These are phyloP conservation scores for Lysandra bellargus DNA, from an alignment of 2,888 invertebrate genomes.

Conservation along the genomic window DNA sequence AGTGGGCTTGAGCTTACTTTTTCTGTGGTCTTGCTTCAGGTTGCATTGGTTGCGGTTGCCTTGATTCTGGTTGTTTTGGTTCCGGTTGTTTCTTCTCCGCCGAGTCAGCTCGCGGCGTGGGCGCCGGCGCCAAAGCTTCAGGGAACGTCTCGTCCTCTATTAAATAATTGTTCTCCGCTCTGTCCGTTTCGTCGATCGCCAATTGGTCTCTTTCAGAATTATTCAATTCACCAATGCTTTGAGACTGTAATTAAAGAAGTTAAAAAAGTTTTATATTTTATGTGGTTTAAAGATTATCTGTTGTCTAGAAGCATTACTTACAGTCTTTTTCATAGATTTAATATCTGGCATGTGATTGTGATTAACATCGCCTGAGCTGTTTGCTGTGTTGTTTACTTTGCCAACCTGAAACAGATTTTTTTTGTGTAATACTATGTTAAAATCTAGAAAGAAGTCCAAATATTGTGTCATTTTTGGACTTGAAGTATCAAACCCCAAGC, in stretches of 20 bases:
- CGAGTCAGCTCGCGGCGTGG: constrained; percentile 61
- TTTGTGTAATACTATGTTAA: not conserved
- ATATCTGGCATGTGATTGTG: constrained; percentile 69
- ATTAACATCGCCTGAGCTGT: constrained; percentile 72
- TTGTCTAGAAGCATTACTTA: constrained; percentile 42
- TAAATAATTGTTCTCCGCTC: constrained; percentile 55
- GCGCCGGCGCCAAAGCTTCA: constrained; percentile 61
- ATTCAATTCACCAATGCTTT: constrained; percentile 56
- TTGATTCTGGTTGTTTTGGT: constrained; percentile 23
- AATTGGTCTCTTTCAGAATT: constrained; percentile 9
- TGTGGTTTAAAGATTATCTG: too few species aligned
- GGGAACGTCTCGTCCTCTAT: constrained; percentile 74
- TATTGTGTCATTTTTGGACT: not conserved
- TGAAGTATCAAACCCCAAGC: too few species aligned
- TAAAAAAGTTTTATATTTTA: not conserved
- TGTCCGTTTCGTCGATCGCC: constrained; percentile 55
- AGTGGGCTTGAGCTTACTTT: constrained; percentile 36
- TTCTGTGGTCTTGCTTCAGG: constrained; percentile 46
- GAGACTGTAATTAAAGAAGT: constrained; percentile 47
- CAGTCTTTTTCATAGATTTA: constrained; percentile 47
- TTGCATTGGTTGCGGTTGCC: not conserved
- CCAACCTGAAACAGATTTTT: constrained; percentile 46
- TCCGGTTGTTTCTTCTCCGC: constrained; percentile 35
- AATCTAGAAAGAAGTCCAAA: not conserved
- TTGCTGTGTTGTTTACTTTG: constrained; percentile 62